Evolutionary conservation across 2,113 vertebrate species (phyloP).

Genomic region (Rhodinocichla rosea): DNA sequence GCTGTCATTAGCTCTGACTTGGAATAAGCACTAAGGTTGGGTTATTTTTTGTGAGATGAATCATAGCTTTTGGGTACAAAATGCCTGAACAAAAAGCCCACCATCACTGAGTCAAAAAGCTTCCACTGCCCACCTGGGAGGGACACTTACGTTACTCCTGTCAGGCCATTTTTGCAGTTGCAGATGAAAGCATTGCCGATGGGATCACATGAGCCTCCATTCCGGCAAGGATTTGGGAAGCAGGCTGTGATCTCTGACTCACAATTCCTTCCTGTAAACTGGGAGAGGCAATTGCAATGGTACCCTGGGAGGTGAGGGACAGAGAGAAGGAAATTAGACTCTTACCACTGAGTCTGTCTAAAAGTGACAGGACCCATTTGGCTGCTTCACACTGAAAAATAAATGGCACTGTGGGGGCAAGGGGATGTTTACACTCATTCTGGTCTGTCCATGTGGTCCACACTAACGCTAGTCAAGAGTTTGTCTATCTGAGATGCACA

Average conservation of each 20-base stretch:
- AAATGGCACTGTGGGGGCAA: not conserved
- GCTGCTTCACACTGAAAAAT: not conserved
- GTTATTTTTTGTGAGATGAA: not conserved
- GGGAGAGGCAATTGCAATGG: constrained; percentile 87
- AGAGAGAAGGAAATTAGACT: constrained; percentile 36
- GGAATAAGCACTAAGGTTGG: not conserved
- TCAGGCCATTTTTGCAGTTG: constrained; percentile 89
- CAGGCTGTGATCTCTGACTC: constrained; percentile 93
- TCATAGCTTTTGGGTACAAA: not conserved
- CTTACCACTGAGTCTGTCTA: not conserved
- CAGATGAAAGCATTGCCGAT: constrained; percentile 93
- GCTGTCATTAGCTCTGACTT: not conserved
- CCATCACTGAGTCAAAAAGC: not conserved
- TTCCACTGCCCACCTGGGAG: not conserved
- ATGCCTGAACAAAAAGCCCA: not conserved
- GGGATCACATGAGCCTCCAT: constrained; percentile 86
- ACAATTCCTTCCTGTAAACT: constrained; percentile 91
- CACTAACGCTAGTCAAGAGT: not conserved
- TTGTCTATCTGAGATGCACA: not conserved
- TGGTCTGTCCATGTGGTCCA: not conserved
- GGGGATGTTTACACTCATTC: not conserved
- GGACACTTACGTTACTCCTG: constrained; percentile 87
- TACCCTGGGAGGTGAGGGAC: constrained; percentile 77
- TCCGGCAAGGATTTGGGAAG: constrained; percentile 92
- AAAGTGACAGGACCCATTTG: not conserved